Base-by-base conservation (phyloP, 2,888 invertebrate genomes). In the Dermolepida albohirtum region DNA sequence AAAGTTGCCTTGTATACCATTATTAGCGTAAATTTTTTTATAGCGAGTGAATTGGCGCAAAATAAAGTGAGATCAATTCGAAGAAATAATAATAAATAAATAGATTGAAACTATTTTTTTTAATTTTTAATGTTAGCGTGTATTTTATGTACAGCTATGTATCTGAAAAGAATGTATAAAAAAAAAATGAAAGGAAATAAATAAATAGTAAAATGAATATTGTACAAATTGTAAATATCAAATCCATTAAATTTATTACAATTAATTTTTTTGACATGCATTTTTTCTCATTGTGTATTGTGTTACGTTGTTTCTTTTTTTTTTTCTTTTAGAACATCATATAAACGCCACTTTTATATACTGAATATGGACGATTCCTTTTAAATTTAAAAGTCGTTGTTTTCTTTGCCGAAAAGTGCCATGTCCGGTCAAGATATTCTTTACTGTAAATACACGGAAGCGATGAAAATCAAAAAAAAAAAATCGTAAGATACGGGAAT, bases 191-290 rank as follows among this genome's bases (percentile, higher is more conserved):
- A 29, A 17, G 16, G 14, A 47, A 49, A 16, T 44, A 43, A 27
- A 44, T 6, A 47, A 62, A n/a, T 7, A 43, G 41, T 22, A 43
- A 34, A 39, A 74, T 72, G 72, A 74, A 67, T 54, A n/a, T 68
- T 74, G 74, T 74, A 74, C 74, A 74, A 74, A 74, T 71, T 74
- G 74, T 74, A 74, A 70, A 73, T 73, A 73, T 71, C 55, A 64
- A 55, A 34, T 8, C 34, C 34, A 34, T 34, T 34, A 34, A 34
- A 34, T 10, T 34, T 34, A 34, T 34, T 34, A 34, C 6, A 40
- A 40, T 40, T 40, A 40, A 40, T 54, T 54, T 54, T n/a, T 54
- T 17, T 40, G 29, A 44, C 8, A 50, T 50, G 50, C 11, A 22
- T 50, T 27, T 16, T 44, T 44, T 59, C 16, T 54, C 44, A 11